Conservation (phyloP, 2,113 vertebrate species). For the Octodon degus region DNA sequence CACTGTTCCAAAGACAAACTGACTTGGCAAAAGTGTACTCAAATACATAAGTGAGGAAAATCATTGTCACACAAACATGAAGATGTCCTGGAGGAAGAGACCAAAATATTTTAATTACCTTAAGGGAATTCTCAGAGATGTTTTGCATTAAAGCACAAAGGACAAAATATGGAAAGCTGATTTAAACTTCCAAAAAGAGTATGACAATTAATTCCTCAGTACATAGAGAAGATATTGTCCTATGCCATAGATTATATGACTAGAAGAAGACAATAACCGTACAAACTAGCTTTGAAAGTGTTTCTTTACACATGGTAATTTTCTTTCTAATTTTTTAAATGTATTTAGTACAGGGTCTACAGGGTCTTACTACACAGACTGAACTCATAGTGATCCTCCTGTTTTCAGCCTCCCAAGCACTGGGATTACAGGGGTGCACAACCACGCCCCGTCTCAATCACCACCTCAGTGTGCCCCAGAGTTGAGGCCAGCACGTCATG, state of each 20-base stretch:
- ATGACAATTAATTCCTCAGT: neutral
- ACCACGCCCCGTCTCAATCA: too few species aligned
- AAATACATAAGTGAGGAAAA: fast-evolving
- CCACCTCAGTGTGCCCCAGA: too few species aligned
- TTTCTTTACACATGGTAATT: neutral
- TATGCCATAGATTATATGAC: fast-evolving
- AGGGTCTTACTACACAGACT: too few species aligned
- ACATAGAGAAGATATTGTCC: neutral
- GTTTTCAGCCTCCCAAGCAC: too few species aligned
- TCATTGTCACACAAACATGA: neutral
- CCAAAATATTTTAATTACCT: neutral
- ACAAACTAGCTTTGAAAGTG: neutral
- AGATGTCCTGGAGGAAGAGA: neutral
- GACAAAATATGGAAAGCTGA: neutral
- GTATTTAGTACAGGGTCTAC: too few species aligned
- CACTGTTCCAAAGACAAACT: neutral
- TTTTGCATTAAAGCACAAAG: neutral
- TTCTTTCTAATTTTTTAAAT: neutral
- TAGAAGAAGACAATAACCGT: neutral
- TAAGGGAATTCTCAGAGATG: neutral
- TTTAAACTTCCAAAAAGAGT: neutral
- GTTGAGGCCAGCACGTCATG: too few species aligned
- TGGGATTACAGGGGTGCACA: too few species aligned
- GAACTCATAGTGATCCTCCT: too few species aligned
- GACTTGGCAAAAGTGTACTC: neutral